Evolutionary conservation across 2,888 invertebrate species (phyloP), one percentile per base, ranked within the genome.

Genomic region (Andrena chrysosceles): DNA sequence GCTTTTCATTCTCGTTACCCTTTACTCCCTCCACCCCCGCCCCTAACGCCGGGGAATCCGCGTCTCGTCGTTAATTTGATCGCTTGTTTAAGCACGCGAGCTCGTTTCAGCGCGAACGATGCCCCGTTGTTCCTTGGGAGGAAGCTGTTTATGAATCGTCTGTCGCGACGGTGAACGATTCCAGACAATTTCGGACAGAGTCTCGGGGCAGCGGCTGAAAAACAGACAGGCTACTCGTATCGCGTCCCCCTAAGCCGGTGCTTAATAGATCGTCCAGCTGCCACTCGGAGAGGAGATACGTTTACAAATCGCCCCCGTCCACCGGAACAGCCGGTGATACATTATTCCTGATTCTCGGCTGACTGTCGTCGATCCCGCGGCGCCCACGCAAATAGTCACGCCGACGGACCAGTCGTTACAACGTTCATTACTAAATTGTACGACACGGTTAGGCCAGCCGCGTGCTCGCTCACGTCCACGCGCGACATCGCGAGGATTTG

Each of bases 341-440:
- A 79, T 81, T 81, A 81, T 81, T 79, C 80, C 67, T 68, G 81
- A 81, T 80, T 68, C 73, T 69, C 73, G 67, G 54, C 56, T 82
- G 82, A 71, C 81, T 75, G 82, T 82, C 82, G 81, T 63, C 82
- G 67, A 75, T 75, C 66, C 64, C 75, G 59, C 64, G 54, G 49
- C 77, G 60, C 77, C 77, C 77, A 77, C 83, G 83, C 73, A 62
- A 69, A 81, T 76, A 71, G 73, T 75, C 56, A 56, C 66, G 67
- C 63, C 52, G 59, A n/a, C 67, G 66, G 59, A 71, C 56, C 56
- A 35, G 29, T 62, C 72, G 71, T 76, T 79, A 72, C 77, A 81
- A 71, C 82, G 82, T 74, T 84, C 83, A 71, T 84, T 77, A 81
- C 69, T 77, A 77, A 84, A 84, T 77, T 52, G 74, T 73, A 73